These are phyloP conservation scores for Bimastos eiseni DNA, from an alignment of 2,888 invertebrate genomes.

Conservation along the genomic window DNA sequence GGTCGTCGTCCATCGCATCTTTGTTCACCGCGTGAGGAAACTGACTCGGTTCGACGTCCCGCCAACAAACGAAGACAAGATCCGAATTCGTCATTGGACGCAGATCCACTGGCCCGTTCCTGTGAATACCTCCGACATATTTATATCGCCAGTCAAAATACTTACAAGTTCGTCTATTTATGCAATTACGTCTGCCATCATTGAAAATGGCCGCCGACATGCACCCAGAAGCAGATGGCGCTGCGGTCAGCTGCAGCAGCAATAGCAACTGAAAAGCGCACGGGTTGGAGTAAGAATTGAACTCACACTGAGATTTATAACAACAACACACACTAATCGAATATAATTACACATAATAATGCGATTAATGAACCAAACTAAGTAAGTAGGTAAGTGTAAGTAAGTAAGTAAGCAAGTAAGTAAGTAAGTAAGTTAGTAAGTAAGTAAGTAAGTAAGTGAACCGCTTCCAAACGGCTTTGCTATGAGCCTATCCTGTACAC, in stretches of 20 bases:
- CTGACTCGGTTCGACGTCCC: neutral
- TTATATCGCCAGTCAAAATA: neutral
- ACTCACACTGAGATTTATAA: too few species aligned
- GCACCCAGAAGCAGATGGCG: neutral
- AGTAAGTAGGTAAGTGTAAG: too few species aligned
- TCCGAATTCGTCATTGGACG: neutral
- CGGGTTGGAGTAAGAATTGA: neutral
- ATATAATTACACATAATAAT: too few species aligned
- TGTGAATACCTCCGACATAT: neutral
- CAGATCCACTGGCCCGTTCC: neutral
- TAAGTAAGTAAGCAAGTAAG: too few species aligned
- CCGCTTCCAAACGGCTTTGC: too few species aligned
- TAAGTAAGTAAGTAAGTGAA: too few species aligned
- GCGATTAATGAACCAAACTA: too few species aligned
- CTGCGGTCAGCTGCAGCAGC: conserved; percentile 13
- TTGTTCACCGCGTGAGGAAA: neutral
- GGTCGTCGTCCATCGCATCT: neutral
- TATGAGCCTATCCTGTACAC: too few species aligned
- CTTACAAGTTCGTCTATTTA: conserved; percentile 13
- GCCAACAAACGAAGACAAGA: neutral
- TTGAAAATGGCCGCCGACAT: conserved; percentile 15
- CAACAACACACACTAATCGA: neutral
- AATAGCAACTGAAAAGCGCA: neutral
- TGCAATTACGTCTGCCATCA: neutral
- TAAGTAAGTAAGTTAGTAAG: too few species aligned